Percentiles rank a stretch among this genome's conserved stretches.
Conservation (phyloP, 2,888 invertebrate species). For the Epistrophe grossulariae region DNA sequence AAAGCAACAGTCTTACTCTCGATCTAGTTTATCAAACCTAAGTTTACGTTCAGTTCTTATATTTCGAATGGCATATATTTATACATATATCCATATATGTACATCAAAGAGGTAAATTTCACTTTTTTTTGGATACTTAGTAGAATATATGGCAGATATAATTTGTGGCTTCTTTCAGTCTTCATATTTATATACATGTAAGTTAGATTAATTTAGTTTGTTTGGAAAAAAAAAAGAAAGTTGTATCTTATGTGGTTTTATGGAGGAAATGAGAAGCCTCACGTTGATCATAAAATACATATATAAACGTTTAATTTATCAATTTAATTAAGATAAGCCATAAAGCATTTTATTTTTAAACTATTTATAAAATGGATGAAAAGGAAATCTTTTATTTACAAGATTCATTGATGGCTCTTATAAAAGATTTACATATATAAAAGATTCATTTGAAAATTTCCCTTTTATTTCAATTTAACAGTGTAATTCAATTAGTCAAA, state of each 20-base stretch:
- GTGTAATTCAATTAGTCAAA: no score
- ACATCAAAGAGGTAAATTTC: conserved; percentile 50
- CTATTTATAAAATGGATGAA: not conserved
- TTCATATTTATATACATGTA: conserved; percentile 28
- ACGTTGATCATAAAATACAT: conserved; percentile 23
- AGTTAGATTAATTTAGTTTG: conserved; percentile 47
- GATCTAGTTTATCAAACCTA: conserved; percentile 61
- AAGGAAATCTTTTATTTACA: not conserved
- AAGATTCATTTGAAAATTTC: not conserved
- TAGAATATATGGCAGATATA: conserved; percentile 23
- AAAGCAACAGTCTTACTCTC: conserved; percentile 53
- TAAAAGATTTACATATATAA: not conserved
- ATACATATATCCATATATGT: no score
- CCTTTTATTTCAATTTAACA: no score
- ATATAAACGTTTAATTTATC: conserved; percentile 12
- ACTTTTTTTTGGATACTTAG: conserved; percentile 61
- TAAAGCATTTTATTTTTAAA: not conserved
- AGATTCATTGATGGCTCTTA: not conserved
- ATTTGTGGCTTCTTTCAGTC: conserved; percentile 56
- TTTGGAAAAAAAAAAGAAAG: conserved; percentile 56
- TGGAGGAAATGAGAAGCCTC: conserved; percentile 17
- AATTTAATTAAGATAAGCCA: conserved; percentile 9
- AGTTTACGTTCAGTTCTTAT: conserved; percentile 32
- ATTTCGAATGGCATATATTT: conserved; percentile 12
- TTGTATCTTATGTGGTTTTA: conserved; percentile 6